Conservation (phyloP, 2,113 vertebrate genomes). For the Rhineura floridana region DNA sequence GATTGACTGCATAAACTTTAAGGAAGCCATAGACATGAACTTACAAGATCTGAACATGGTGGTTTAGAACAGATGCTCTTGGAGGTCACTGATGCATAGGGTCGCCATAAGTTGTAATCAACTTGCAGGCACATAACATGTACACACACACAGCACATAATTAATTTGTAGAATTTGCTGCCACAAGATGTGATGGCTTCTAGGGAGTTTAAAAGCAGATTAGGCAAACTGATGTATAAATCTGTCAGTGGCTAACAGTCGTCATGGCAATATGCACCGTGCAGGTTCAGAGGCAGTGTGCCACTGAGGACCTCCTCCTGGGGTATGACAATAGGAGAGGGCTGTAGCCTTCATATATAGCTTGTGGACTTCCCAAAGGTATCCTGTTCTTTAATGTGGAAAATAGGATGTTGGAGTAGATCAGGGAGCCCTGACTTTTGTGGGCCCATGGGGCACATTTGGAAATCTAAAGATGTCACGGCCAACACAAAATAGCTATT, state of each 20-base stretch:
- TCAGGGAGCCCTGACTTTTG: too few species aligned
- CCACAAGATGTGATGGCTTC: background rate
- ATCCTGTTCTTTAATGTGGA: background rate
- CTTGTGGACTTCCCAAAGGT: background rate
- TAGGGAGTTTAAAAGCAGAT: background rate
- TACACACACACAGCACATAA: background rate
- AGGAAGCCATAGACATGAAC: too few species aligned
- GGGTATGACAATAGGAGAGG: too few species aligned
- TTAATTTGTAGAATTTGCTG: background rate
- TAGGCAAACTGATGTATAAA: background rate
- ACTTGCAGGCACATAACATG: too few species aligned
- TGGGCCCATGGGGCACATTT: too few species aligned
- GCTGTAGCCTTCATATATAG: background rate
- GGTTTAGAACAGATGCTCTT: too few species aligned
- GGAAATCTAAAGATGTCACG: too few species aligned
- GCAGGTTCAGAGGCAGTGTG: background rate
- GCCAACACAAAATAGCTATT: too few species aligned
- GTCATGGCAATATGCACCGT: background rate
- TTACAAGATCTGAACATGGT: too few species aligned
- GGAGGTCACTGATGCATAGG: too few species aligned
- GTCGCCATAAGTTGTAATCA: too few species aligned
- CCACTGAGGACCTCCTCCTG: background rate
- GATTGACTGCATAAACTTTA: too few species aligned
- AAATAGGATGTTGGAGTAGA: background rate
- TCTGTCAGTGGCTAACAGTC: background rate